Conservation (phyloP, 2,113 vertebrate species). For the Nyctereutes procyonoides region DNA sequence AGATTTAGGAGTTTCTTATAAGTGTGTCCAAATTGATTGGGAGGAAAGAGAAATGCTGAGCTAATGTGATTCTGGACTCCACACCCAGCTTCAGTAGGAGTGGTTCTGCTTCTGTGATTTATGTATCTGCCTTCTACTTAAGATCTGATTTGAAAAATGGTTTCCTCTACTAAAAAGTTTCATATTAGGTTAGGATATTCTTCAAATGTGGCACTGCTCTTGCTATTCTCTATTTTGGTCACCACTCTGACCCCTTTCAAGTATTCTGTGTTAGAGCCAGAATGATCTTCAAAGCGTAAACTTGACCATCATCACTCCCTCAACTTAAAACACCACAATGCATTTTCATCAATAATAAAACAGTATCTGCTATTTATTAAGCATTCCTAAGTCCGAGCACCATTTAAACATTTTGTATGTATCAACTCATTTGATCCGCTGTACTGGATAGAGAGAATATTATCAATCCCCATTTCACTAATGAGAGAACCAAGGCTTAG, state of each 20-base stretch:
- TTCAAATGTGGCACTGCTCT: background rate
- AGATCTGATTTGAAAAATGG: slow-evolving; percentile 9
- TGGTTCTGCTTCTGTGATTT: background rate
- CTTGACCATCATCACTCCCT: background rate
- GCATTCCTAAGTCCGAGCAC: background rate
- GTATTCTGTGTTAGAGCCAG: background rate
- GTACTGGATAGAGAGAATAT: background rate
- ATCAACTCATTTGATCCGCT: background rate
- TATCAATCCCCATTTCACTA: background rate
- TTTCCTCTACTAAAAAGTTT: background rate
- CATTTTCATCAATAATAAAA: background rate
- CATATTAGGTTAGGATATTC: background rate
- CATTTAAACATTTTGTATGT: background rate
- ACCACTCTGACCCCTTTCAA: background rate
- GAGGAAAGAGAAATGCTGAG: background rate
- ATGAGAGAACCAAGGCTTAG: background rate
- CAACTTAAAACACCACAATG: background rate
- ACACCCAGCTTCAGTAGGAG: background rate
- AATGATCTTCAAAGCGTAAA: background rate
- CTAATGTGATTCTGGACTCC: background rate
- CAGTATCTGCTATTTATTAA: background rate
- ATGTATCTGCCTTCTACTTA: background rate
- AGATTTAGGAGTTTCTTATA: background rate
- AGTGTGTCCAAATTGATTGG: background rate
- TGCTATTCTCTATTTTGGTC: background rate